Percentiles rank a stretch among this genome's conserved stretches.
phyloP scores from a whole-genome alignment of 2,113 vertebrate species.

The Porphyrio hochstetteri region DNA sequence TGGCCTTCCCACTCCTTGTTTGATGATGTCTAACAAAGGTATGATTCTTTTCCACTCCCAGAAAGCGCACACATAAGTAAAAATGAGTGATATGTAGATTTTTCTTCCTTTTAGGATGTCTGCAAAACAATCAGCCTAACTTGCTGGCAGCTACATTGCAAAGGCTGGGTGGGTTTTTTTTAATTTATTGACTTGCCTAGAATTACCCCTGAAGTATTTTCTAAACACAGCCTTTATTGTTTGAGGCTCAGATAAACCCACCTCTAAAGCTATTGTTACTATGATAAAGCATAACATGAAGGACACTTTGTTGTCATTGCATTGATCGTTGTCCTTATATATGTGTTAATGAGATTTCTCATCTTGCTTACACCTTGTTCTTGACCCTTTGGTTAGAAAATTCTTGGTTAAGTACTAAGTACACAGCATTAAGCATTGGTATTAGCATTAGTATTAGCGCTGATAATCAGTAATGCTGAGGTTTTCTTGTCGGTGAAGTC shows the following conservation, averaged over 20 bases:
- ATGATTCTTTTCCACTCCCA: neutral
- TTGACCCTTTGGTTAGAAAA: neutral
- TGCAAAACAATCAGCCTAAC: constrained; percentile 4
- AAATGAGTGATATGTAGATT: neutral
- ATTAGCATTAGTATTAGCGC: neutral
- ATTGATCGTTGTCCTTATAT: neutral
- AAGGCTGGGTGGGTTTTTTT: neutral
- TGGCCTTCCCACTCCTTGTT: neutral
- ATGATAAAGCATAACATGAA: neutral
- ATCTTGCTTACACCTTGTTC: neutral
- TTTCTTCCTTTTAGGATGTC: neutral
- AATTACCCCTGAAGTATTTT: constrained; percentile 15
- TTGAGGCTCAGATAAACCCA: neutral
- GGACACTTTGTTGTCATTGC: neutral
- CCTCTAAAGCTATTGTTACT: neutral
- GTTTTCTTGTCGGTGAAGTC: neutral
- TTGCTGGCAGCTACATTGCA: neutral
- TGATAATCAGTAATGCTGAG: neutral
- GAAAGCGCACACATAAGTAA: neutral
- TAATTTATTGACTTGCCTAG: constrained; percentile 34
- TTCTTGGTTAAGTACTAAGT: neutral
- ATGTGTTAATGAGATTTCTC: neutral
- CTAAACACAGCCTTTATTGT: neutral
- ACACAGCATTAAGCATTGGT: neutral
- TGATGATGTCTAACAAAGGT: neutral